Evolutionary conservation across 37 sponge, comb jelly and placozoan genomes (phyloP).

Genomic region (Beroe forskalii): DNA sequence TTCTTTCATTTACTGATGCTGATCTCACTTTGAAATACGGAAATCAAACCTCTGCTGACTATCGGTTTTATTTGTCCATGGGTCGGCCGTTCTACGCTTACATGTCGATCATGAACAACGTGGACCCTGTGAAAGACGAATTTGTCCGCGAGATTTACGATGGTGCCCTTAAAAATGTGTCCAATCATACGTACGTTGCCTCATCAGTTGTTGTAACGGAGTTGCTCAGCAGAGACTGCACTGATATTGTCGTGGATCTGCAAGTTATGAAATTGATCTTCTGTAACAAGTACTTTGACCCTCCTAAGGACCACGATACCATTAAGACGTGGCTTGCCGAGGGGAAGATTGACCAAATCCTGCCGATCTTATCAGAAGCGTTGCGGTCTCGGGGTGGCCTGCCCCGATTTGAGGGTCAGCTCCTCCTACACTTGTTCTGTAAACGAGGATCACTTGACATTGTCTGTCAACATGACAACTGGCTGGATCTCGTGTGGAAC

Average conservation of each 20-base stretch:
- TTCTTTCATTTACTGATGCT: not conserved
- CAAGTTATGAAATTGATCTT: conserved; percentile 33
- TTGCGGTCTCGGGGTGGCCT: conserved; percentile 22
- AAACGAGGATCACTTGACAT: conserved; percentile 45
- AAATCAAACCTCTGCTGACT: conserved; percentile 31
- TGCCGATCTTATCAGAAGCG: conserved; percentile 35
- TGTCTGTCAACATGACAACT: conserved; percentile 46
- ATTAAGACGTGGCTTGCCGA: not conserved
- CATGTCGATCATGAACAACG: conserved; percentile 28
- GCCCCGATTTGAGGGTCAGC: conserved; percentile 51
- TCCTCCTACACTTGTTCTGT: conserved; percentile 53
- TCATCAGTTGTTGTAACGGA: conserved; percentile 1
- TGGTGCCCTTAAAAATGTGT: not conserved
- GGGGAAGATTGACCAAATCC: not conserved
- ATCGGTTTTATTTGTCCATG: conserved; percentile 34
- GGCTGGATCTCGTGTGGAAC: conserved; percentile 51
- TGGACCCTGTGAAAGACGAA: not conserved
- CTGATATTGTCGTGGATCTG: conserved; percentile 21
- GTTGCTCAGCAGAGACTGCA: conserved; percentile 22
- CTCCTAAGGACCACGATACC: not conserved
- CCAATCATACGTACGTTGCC: conserved; percentile 13
- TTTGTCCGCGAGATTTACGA: not conserved
- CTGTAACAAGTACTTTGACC: conserved; percentile 14
- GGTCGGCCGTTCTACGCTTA: conserved; percentile 41
- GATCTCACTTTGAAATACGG: not conserved